These are phyloP conservation scores for Galeopsomyia nigrocyanea DNA, from an alignment of 2,888 invertebrate genomes.

Conservation along the genomic window DNA sequence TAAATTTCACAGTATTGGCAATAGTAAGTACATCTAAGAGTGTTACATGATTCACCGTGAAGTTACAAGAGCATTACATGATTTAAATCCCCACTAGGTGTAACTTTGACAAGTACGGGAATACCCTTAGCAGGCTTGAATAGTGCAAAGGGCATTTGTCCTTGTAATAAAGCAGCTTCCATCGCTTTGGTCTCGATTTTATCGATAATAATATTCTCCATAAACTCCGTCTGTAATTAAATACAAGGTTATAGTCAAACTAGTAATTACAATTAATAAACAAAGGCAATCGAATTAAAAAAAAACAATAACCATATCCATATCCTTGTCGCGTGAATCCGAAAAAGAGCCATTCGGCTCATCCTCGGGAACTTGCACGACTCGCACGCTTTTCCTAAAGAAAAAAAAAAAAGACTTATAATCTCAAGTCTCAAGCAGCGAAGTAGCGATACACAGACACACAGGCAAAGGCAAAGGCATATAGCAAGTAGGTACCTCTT, in stretches of 20 bases:
- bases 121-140: constrained; percentile 77
- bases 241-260: not conserved
- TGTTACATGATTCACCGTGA: not conserved
- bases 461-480: not conserved
- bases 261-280: too few species aligned
- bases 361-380: constrained; percentile 60
- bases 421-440: not conserved
- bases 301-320: constrained; percentile 35
- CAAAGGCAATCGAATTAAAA: not conserved
- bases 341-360: constrained; percentile 60
- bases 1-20: constrained; percentile 56
- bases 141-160: constrained; percentile 80
- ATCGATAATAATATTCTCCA: constrained; percentile 77
- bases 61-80: constrained; percentile 59
- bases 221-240: constrained; percentile 59
- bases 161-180: constrained; percentile 75
- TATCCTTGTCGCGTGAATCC: constrained; percentile 58
- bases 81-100: constrained; percentile 61
- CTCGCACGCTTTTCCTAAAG: constrained; percentile 63
- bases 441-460: not conserved
- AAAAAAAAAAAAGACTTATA: not conserved
- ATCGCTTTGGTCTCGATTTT: constrained; percentile 81
- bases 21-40: constrained; percentile 1
- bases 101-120: constrained; percentile 79
- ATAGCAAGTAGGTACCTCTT: constrained; percentile 21